Conservation (phyloP, 2,113 vertebrate species). For the Hypomesus transpacificus region DNA sequence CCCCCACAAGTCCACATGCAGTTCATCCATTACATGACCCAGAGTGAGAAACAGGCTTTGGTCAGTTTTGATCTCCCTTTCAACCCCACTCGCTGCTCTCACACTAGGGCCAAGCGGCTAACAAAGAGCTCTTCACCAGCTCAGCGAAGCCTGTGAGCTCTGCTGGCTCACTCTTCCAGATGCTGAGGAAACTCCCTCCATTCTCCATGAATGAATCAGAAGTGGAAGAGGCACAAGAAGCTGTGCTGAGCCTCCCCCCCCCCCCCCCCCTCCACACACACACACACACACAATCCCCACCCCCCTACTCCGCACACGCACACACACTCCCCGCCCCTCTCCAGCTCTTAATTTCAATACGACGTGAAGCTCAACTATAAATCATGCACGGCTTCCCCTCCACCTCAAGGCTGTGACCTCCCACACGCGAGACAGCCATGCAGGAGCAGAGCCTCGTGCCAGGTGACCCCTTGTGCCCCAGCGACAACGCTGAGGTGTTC, state of each 20-base stretch:
- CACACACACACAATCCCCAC: too few species aligned
- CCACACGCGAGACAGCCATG: not conserved
- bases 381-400: slow-evolving; percentile 6
- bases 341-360: too few species aligned
- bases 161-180: too few species aligned
- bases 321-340: too few species aligned
- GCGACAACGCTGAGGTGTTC: too few species aligned
- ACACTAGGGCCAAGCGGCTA: not conserved
- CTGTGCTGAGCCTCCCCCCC: not conserved
- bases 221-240: not conserved
- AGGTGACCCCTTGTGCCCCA: not conserved
- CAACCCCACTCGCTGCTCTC: not conserved
- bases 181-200: too few species aligned
- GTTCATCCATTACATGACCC: too few species aligned
- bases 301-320: too few species aligned
- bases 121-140: not conserved
- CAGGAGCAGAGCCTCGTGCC: not conserved
- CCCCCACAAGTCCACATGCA: too few species aligned
- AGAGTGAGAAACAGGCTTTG: too few species aligned
- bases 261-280: not conserved
- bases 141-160: not conserved
- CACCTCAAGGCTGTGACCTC: slow-evolving; percentile 15
- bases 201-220: too few species aligned
- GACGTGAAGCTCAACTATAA: slow-evolving; percentile 7
- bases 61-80: too few species aligned